These are phyloP conservation scores for Cichlasoma orientale DNA, from an alignment of 2,797 vertebrate genomes.

Conservation along the genomic window DNA sequence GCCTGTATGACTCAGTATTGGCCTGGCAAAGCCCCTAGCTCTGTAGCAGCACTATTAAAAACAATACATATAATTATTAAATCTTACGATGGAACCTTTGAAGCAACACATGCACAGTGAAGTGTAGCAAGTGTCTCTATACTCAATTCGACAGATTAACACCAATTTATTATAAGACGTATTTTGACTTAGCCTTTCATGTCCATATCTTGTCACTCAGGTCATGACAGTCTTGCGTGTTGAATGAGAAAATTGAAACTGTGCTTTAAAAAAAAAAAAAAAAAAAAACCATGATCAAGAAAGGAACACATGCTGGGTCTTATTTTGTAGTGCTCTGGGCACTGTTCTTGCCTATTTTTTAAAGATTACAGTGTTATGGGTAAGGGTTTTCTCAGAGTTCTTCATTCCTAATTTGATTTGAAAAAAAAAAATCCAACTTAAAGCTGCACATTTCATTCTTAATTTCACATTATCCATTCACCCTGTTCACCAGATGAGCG, in stretches of 20 bases:
- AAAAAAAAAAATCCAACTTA: conserved; percentile 22
- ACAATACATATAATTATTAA: conserved; percentile 13
- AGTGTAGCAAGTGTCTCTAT: neutral
- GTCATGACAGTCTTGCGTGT: conserved; percentile 7
- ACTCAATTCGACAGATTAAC: conserved; percentile 34
- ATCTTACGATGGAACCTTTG: conserved; percentile 11
- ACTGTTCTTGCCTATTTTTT: conserved; percentile 14
- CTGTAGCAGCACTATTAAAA: conserved; percentile 41
- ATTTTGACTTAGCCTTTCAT: conserved; percentile 28
- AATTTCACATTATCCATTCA: conserved; percentile 16
- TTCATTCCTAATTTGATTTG: conserved; percentile 26
- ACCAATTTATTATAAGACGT: conserved; percentile 19
- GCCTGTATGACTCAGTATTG: conserved; percentile 49
- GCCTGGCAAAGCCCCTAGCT: conserved; percentile 23
- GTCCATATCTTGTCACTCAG: conserved; percentile 31
- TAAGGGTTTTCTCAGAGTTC: conserved; percentile 1
- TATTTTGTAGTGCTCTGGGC: conserved; percentile 10
- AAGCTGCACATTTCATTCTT: conserved; percentile 21
- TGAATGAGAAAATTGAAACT: conserved; percentile 16
- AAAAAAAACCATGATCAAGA: conserved; percentile 19
- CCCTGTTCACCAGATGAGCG: conserved; percentile 6
- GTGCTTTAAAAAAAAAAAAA: neutral
- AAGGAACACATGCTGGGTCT: conserved; percentile 21
- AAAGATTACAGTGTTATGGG: neutral
- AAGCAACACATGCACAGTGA: conserved; percentile 17